Base-by-base conservation (phyloP, 2,888 invertebrate species). In the Drosophila kambysellisi region DNA sequence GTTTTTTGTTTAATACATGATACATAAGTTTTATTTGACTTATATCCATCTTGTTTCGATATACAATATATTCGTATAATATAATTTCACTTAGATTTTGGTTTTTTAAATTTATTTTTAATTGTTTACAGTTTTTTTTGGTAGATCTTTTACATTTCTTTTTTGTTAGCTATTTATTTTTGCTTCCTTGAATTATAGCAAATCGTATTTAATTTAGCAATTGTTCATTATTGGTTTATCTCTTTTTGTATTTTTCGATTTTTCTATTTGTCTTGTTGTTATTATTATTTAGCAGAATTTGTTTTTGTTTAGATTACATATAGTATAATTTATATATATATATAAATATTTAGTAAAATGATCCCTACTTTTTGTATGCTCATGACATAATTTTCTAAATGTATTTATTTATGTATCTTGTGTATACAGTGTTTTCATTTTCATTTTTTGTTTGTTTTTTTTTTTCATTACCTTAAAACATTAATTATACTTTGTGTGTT, bases 281-380 rank as follows among this genome's bases (percentile, higher is more conserved):
- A 62, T 71, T 76, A n/a, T 76, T 79, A 48, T 74, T 71, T 79
- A 87, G 82, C 82, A 82, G 79, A 82, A 79, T 84, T 79, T 75
- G 48, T 53, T 66, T 62, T 73, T 64, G 65, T 29, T 70, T 72
- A 74, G 72, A 80, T 70, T 81, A 84, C 80, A 84, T 80, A 74
- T 83, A 81, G 69, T 83, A 60, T 67, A 68, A 64, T 73, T n/a
- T 74, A 69, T 66, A 74, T 63, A 68, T 74, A 68, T 65, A 60
- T 72, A 74, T 70, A 78, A 71, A 74, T 70, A 64, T 75, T 84
- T 83, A 85, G 89, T 88, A 89, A 91, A 91, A 91, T 91, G 91
- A 90, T 91, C 91, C 90, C 91, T 91, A 91, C 91, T 84, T 87
- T 88, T 86, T 89, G 84, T 83, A 89, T 88, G 87, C 88, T 83